These are phyloP conservation scores for Hypanus sabinus DNA, from an alignment of 2,113 vertebrate genomes.

Conservation along the genomic window DNA sequence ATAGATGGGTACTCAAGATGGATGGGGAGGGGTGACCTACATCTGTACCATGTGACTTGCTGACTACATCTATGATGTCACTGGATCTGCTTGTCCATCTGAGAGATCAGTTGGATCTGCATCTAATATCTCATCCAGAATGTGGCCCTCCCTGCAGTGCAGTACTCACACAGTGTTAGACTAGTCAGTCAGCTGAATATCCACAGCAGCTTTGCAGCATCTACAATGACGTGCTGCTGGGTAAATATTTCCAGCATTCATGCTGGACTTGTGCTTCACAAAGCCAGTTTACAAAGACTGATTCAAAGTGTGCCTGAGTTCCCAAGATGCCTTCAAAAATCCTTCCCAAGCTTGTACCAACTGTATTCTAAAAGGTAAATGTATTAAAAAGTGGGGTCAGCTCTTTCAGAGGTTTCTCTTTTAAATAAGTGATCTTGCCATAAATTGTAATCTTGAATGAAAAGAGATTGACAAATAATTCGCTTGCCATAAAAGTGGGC, in stretches of 20 bases:
- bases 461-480: background rate
- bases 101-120: too few relatives aligned
- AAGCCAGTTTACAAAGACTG: background rate
- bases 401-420: background rate
- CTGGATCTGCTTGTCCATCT: too few relatives aligned
- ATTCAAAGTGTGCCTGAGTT: background rate
- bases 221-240: background rate
- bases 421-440: background rate
- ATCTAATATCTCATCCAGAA: too few relatives aligned
- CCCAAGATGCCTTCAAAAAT: background rate
- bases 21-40: too few relatives aligned
- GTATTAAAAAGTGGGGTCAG: background rate
- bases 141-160: too few relatives aligned
- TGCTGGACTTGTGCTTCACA: background rate
- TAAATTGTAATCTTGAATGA: conserved; percentile 1
- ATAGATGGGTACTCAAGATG: too few relatives aligned
- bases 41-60: too few relatives aligned
- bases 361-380: background rate
- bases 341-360: background rate
- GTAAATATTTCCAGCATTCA: background rate
- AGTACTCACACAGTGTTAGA: too few relatives aligned
- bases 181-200: too few relatives aligned
- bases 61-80: too few relatives aligned
- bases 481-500: background rate
- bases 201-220: too few relatives aligned